A percentile compares a stretch with the other conserved stretches of the same genome.
These are phyloP conservation scores for Oophaga pumilio DNA, from an alignment of 2,113 vertebrate genomes.

Conservation along the genomic window DNA sequence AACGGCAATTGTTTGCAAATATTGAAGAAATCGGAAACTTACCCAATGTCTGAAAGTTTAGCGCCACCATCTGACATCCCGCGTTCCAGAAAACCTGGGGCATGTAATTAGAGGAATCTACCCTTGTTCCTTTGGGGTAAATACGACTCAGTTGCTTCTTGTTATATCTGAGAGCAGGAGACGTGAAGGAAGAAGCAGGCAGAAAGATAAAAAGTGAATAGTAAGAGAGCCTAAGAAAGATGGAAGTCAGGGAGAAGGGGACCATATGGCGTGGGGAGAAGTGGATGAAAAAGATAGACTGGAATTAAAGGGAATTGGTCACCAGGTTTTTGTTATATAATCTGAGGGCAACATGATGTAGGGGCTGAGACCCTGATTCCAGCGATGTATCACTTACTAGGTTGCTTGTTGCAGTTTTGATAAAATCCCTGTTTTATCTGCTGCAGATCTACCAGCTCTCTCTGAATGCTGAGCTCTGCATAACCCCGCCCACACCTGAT, in stretches of 20 bases:
- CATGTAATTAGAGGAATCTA: constrained; percentile 93
- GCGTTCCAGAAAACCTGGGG: constrained; percentile 93
- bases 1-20: background rate
- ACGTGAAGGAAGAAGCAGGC: constrained; percentile 61
- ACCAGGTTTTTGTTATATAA: no score
- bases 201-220: background rate
- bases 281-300: background rate
- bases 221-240: background rate
- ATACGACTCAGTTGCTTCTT: constrained; percentile 91
- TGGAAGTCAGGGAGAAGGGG: no score
- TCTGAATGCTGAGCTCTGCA: no score
- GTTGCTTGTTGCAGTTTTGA: no score
- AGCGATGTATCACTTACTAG: no score
- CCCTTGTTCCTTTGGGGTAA: constrained; percentile 90
- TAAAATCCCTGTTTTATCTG: no score
- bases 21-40: constrained; percentile 52
- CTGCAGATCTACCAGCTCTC: no score
- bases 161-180: constrained; percentile 79
- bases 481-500: no score
- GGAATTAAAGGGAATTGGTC: background rate
- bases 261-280: background rate
- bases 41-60: constrained; percentile 93
- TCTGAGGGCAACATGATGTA: no score
- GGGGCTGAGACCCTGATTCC: no score
- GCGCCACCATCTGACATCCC: constrained; percentile 88